Conservation (phyloP, 2,888 invertebrate species). For the Morinoia aosen region DNA sequence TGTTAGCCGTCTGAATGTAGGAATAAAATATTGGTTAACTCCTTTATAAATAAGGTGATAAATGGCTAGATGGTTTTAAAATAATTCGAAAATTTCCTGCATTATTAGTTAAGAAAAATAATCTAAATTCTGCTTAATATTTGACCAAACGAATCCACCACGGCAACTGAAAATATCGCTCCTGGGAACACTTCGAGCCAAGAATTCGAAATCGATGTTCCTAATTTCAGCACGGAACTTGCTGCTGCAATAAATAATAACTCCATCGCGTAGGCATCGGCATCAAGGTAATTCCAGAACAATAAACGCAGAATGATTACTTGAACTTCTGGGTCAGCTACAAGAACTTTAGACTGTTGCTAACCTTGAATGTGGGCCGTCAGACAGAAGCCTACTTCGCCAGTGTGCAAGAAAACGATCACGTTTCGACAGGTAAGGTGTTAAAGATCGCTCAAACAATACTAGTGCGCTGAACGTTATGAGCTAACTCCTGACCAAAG, state of each 20-base stretch:
- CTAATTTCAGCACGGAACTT: background rate
- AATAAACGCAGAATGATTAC: background rate
- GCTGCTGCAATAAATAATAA: background rate
- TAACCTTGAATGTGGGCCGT: background rate
- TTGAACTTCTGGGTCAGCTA: conserved; percentile 4
- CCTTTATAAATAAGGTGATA: background rate
- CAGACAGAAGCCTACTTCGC: background rate
- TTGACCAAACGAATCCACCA: no score
- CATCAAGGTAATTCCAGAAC: background rate
- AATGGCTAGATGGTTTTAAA: background rate
- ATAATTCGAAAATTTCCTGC: background rate
- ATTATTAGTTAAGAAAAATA: background rate
- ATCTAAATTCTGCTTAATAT: background rate
- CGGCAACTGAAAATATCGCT: background rate
- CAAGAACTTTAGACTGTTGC: background rate
- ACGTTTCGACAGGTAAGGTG: background rate
- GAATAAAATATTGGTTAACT: background rate
- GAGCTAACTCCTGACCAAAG: background rate
- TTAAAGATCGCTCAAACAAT: background rate
- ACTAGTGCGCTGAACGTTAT: background rate
- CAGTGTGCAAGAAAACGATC: background rate
- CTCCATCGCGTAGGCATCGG: background rate
- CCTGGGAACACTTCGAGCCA: background rate
- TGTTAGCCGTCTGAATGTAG: background rate
- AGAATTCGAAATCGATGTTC: background rate